Conservation (phyloP, 1,140 invertebrate genomes). For the Holotrichia oblita region DNA sequence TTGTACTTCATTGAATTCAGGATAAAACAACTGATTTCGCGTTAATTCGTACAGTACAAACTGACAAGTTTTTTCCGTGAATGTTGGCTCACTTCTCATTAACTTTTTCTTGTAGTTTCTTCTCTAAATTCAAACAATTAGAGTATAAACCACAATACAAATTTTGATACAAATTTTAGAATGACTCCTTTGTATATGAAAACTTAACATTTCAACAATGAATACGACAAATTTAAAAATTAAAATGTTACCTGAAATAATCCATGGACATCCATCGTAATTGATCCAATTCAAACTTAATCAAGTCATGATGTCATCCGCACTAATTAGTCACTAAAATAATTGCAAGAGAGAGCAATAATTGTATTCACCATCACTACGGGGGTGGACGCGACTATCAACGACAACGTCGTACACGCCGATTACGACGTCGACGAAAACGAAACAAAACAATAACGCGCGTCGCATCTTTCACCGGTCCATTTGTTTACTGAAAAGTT, state of each 20-base stretch:
- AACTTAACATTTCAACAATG: no score
- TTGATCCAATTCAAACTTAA: neutral
- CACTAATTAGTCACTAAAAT: neutral
- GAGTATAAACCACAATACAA: no score
- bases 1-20: no score
- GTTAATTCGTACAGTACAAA: no score
- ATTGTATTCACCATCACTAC: slow-evolving; percentile 10
- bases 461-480: slow-evolving; percentile 4
- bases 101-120: no score
- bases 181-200: no score
- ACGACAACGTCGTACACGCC: neutral
- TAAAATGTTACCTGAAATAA: slow-evolving; percentile 8
- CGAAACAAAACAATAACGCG: neutral
- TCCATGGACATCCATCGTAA: slow-evolving; percentile 15
- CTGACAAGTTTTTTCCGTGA: no score
- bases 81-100: no score
- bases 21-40: no score
- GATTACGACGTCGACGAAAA: neutral
- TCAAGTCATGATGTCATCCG: slow-evolving; percentile 10
- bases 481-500: neutral
- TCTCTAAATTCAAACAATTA: no score
- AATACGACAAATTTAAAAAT: no score
- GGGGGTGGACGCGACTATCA: neutral
- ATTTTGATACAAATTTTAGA: no score
- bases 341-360: neutral